Evolutionary conservation across 2,797 vertebrate species (phyloP), one percentile per base, ranked within the genome.

Genomic region (Hippopotamyrus pictus): DNA sequence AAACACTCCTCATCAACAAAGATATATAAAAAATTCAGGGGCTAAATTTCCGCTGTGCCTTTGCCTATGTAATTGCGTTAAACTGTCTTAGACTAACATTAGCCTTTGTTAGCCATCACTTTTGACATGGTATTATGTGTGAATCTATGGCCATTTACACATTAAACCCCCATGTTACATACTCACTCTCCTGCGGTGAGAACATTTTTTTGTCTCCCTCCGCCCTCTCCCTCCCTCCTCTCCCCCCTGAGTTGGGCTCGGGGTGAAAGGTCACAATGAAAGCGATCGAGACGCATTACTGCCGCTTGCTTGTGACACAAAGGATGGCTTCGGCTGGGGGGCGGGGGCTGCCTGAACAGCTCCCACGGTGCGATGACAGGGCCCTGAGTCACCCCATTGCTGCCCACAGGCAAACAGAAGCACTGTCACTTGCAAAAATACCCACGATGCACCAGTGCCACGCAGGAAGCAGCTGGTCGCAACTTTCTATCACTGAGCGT

Each of bases 401-500:
- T 93, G 95, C 95, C 94, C 95, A 92, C 95, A 95, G 94, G 91
- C 96, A 96, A 97, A 96, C 97, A 94, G 94, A 88, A 89, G 91
- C 92, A 91, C 91, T 90, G 94, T 94, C 94, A 95, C 93, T 97
- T 97, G 95, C 95, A 94, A 95, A 96, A 97, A 97, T 93, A 92
- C 48, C 73, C 73, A 79, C 73, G 6, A 46, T 93, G 82, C 57
- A 89, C 90, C 90, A 89, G 88, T 89, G 93, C 91, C 88, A 88
- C 85, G 44, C 29, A 46, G 57, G 17, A 29, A 33, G 11, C 25
- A 57, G 17, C 48, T 33, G 48, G 29, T 53, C 22, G 14, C 57
- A 86, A 33, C 44, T 46, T 65, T 62, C 11, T 48, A 29, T 86
- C 46, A 51, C 33, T 54, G 25, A 89, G 46, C 9, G 19, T 54